Base-by-base conservation (phyloP, 1,140 invertebrate genomes). In the Ostrea denselamellosa region DNA sequence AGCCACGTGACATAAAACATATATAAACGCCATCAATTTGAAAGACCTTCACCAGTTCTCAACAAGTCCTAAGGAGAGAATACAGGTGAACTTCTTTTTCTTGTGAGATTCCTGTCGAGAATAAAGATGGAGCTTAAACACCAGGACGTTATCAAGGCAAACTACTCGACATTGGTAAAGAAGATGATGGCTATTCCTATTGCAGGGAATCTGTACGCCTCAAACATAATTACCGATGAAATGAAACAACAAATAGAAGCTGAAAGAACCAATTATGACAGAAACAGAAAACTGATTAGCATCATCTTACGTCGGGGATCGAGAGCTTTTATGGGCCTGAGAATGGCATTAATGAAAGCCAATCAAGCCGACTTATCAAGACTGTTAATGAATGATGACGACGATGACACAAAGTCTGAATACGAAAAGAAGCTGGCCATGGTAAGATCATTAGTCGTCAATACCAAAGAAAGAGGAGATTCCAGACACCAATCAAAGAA, bases 191-290 rank as follows among this genome's bases (percentile, higher is more conserved):
- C n/a, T n/a, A n/a, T n/a, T n/a, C n/a, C n/a, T n/a, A n/a, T n/a
- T n/a, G n/a, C n/a, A n/a, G n/a, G n/a, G n/a, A n/a, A n/a, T n/a
- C n/a, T n/a, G n/a, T n/a, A n/a, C n/a, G n/a, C n/a, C n/a, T n/a
- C n/a, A n/a, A n/a, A n/a, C n/a, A n/a, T n/a, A n/a, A n/a, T 34
- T 82, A 82, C 81, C 22, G 81, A 82, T 34, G 25, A 82, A 82
- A 82, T 82, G 81, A 82, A 19, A 34, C 81, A 82, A 82, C 25
- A 82, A 51, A 82, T 82, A 82, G 81, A 82, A 51, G 81, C 25
- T 8, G 81, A 82, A 51, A 25, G 34, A 82, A 82, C 81, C 81
- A 82, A 25, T 51, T 82, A 82, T 8, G 81, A 82, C 81, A 4
- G 19, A 82, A 82, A 51, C 34, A 82, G 81, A 82, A 82, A 82